Percentiles rank a stretch among this genome's conserved stretches.
Conservation (phyloP, 37 sponge, comb jelly and placozoan genomes). For the Lycopodina hypogea region DNA sequence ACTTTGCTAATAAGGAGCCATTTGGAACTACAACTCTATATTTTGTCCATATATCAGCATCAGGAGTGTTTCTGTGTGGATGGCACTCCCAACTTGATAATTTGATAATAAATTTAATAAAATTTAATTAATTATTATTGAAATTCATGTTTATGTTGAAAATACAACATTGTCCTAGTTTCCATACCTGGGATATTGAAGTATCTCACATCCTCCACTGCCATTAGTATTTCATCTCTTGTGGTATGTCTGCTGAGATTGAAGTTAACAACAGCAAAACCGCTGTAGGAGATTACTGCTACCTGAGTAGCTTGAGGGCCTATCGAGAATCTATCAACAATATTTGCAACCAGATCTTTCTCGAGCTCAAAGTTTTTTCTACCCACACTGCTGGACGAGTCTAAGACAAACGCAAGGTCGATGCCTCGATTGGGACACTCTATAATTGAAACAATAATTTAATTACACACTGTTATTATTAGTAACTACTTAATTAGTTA, state of each 20-base stretch:
- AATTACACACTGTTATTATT: neutral
- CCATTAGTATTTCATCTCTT: constrained; percentile 1
- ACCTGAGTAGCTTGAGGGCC: constrained; percentile 36
- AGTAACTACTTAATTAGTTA: neutral
- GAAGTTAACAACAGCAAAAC: constrained; percentile 12
- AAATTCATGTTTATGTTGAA: too few relatives aligned
- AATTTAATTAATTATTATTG: too few relatives aligned
- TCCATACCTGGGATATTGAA: neutral
- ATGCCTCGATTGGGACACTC: constrained; percentile 39
- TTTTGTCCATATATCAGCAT: too few relatives aligned
- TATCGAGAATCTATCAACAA: constrained; percentile 32
- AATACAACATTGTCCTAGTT: too few relatives aligned
- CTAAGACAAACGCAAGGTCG: constrained; percentile 34
- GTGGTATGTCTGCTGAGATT: constrained; percentile 18
- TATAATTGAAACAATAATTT: neutral
- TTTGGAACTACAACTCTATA: too few relatives aligned
- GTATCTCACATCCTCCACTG: constrained; percentile 6
- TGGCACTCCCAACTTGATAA: too few relatives aligned
- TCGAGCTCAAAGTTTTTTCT: constrained; percentile 15
- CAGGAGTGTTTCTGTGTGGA: too few relatives aligned
- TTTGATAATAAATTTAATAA: too few relatives aligned
- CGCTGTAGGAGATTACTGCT: constrained; percentile 35
- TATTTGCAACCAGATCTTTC: constrained; percentile 22
- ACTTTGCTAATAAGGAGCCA: too few relatives aligned
- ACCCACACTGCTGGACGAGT: constrained; percentile 53